phyloP scores from a whole-genome alignment of 2,113 vertebrate species.

The Ariopsis seemanni region DNA sequence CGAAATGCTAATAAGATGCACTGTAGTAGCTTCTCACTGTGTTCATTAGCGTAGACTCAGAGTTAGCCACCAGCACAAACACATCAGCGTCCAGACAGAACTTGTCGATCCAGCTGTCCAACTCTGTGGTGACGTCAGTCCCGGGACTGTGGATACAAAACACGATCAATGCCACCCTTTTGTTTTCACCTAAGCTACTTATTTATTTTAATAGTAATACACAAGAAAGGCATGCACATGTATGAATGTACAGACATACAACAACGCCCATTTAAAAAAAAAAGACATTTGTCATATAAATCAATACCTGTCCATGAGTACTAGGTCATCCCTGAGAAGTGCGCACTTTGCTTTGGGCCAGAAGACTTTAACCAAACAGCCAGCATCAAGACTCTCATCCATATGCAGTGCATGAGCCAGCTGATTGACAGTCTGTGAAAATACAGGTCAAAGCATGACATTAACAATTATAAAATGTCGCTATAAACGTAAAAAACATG shows the following conservation, averaged over 20 bases:
- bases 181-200: not conserved
- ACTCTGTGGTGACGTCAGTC: conserved; percentile 91
- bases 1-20: not conserved
- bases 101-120: conserved; percentile 98
- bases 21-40: conserved; percentile 75
- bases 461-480: not conserved
- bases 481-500: not conserved
- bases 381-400: conserved; percentile 93
- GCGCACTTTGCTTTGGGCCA: conserved; percentile 99
- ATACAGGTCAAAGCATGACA: not conserved
- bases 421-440: conserved; percentile 91
- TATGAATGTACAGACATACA: no score
- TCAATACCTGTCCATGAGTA: conserved; percentile 92
- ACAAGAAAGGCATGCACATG: no score
- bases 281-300: not conserved
- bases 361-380: conserved; percentile 93
- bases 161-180: not conserved
- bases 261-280: not conserved
- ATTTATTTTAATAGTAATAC: not conserved
- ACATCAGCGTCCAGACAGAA: conserved; percentile 97
- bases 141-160: conserved; percentile 79
- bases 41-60: conserved; percentile 98
- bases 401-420: conserved; percentile 95
- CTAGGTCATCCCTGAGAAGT: conserved; percentile 94
- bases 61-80: conserved; percentile 96